Conservation (phyloP, 2,888 invertebrate genomes). For the Scaptomyza polygonia region DNA sequence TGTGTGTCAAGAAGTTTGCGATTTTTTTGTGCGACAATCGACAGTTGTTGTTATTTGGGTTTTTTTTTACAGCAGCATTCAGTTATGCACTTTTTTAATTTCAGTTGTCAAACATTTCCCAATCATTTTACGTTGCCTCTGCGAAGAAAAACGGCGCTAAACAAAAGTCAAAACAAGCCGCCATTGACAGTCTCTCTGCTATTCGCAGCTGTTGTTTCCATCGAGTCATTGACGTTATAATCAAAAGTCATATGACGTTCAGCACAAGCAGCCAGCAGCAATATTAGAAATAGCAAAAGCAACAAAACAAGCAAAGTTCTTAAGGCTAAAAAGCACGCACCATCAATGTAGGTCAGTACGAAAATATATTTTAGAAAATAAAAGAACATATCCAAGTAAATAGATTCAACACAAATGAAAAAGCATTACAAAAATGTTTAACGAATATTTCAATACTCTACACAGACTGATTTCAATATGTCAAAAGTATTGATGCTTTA, state of each 20-base stretch:
- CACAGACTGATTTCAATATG: too few relatives aligned
- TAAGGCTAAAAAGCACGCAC: conserved; percentile 38
- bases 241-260: conserved; percentile 70
- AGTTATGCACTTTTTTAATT: conserved; percentile 45
- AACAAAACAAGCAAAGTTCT: conserved; percentile 32
- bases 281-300: conserved; percentile 11
- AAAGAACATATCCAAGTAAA: conserved; percentile 48
- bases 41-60: conserved; percentile 46
- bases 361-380: conserved; percentile 63
- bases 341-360: conserved; percentile 73
- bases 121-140: conserved; percentile 52
- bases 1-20: conserved; percentile 18
- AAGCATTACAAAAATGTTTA: too few relatives aligned
- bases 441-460: too few relatives aligned
- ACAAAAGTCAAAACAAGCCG: conserved; percentile 26
- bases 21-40: conserved; percentile 48
- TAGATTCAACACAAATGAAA: conserved; percentile 17
- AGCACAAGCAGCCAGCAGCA: conserved; percentile 4
- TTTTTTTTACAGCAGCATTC: conserved; percentile 13
- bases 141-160: conserved; percentile 49
- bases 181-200: conserved; percentile 14
- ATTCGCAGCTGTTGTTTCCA: conserved; percentile 47
- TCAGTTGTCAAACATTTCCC: conserved; percentile 69
- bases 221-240: conserved; percentile 69
- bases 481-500: too few relatives aligned